A percentile compares a stretch with the other conserved stretches of the same genome.
Conservation (phyloP, 2,113 vertebrate genomes). For the Oxyruncus cristatus region DNA sequence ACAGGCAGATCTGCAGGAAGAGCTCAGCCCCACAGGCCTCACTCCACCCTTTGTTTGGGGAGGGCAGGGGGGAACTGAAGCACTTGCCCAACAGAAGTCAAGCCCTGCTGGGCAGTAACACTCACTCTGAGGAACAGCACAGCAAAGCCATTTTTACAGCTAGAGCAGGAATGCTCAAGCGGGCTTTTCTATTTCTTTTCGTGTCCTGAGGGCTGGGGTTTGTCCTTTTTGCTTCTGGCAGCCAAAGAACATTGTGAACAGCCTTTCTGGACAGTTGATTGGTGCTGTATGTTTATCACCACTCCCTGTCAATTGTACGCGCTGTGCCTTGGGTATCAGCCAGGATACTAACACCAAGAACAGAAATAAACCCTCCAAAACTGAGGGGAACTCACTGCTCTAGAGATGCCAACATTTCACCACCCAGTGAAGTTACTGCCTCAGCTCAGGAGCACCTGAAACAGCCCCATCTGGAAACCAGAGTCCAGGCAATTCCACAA, state of each 20-base stretch:
- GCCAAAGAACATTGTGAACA: background rate
- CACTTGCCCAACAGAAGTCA: background rate
- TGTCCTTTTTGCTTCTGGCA: background rate
- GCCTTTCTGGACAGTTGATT: background rate
- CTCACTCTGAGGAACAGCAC: background rate
- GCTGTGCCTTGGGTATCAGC: background rate
- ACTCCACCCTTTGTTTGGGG: background rate
- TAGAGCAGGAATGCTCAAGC: background rate
- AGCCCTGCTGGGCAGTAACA: background rate
- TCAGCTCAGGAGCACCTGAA: background rate
- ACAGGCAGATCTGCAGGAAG: background rate
- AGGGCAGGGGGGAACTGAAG: background rate
- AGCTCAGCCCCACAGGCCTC: background rate
- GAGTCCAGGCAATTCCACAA: background rate
- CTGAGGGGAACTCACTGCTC: background rate
- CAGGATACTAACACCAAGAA: background rate
- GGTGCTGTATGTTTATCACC: background rate
- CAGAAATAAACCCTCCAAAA: background rate
- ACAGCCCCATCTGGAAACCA: background rate
- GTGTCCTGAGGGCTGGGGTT: slow-evolving; percentile 17
- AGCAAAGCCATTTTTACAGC: background rate
- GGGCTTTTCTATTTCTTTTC: background rate
- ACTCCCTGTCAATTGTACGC: background rate
- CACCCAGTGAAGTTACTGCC: background rate
- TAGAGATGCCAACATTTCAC: background rate